Evolutionary conservation across 2,797 vertebrate species (phyloP), one percentile per base, ranked within the genome.

Genomic region (Neosilurus hyrtlii): DNA sequence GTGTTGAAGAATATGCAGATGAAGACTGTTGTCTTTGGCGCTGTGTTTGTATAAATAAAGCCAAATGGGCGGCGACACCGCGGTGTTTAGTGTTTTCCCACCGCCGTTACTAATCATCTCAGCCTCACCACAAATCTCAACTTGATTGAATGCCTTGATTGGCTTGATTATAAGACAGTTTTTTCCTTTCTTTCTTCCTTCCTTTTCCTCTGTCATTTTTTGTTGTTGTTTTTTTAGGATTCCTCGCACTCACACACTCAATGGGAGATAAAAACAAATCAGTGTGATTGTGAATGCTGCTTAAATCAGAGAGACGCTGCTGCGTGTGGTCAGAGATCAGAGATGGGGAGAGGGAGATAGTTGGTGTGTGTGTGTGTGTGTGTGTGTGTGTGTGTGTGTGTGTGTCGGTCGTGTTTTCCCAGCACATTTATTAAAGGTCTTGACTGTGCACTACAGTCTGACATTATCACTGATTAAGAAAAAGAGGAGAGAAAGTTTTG

Each of bases 131-230:
- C 91, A 90, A 92, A 92, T 92, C 91, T 93, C 82, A 68, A 91
- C 93, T 93, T 94, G 94, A 95, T 95, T 94, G 94, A 95, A 93
- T 91, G 92, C 93, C 93, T 94, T 94, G 94, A 94, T 94, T 94
- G 92, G 93, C 93, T 95, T 94, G 94, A 94, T 94, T 94, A 93
- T 92, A 87, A 91, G 91, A 92, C 89, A 49, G 88, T 91, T 91
- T 91, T 90, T 88, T 62, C 84, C 72, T 75, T 79, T 82, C 68
- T 82, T 43, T 72, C 76, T 66, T 61, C 74, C 59, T 56, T 3
- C 9, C 14, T 2, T 15, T 35, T 75, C 20, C n/a, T 67, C 22
- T 78, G 1, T 61, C 16, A 62, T 7, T 49, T n/a, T 52, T 7
- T 16, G 22, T 35, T 30, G 26, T 57, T 78, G 73, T 61, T 65